Evolutionary conservation across 1,140 invertebrate genomes (phyloP).

Genomic region (Lepidurus packardi): DNA sequence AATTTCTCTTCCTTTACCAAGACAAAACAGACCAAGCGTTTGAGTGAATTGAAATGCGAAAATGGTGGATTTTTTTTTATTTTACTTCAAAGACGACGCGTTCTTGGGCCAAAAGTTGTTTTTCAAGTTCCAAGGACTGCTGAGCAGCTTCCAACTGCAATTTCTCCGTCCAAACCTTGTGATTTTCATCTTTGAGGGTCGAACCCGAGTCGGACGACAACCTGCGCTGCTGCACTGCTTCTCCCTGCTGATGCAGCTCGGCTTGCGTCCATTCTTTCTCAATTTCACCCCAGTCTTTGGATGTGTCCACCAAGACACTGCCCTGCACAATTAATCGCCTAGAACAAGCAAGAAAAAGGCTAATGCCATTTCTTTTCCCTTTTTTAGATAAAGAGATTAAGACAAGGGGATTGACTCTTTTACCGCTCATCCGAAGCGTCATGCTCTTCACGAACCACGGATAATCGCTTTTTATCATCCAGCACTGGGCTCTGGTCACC

Average conservation of each 20-base stretch:
- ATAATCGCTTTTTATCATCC: constrained; percentile 51
- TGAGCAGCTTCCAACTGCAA: constrained; percentile 30
- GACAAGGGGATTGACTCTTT: constrained; percentile 19
- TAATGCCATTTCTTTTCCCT: neutral
- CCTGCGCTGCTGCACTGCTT: neutral
- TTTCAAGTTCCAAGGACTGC: constrained; percentile 26
- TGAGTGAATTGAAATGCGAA: too few species aligned
- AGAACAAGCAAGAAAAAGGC: neutral
- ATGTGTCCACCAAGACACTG: constrained; percentile 29
- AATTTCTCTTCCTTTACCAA: neutral
- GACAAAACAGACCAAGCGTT: neutral
- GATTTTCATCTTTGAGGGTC: constrained; percentile 39
- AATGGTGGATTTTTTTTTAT: too few species aligned
- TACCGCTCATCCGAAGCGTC: constrained; percentile 42
- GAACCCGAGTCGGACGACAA: constrained; percentile 24
- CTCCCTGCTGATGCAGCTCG: constrained; percentile 21
- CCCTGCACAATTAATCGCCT: constrained; percentile 32
- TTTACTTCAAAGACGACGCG: constrained; percentile 6
- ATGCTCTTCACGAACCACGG: constrained; percentile 59
- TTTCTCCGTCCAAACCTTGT: constrained; percentile 39
- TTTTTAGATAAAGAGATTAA: neutral
- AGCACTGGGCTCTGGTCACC: constrained; percentile 51
- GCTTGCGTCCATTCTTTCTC: constrained; percentile 33
- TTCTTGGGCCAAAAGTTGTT: constrained; percentile 25
- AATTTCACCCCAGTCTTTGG: constrained; percentile 29